phyloP scores from a whole-genome alignment of 2,888 invertebrate species.

The Rhamphomyia laevipes region DNA sequence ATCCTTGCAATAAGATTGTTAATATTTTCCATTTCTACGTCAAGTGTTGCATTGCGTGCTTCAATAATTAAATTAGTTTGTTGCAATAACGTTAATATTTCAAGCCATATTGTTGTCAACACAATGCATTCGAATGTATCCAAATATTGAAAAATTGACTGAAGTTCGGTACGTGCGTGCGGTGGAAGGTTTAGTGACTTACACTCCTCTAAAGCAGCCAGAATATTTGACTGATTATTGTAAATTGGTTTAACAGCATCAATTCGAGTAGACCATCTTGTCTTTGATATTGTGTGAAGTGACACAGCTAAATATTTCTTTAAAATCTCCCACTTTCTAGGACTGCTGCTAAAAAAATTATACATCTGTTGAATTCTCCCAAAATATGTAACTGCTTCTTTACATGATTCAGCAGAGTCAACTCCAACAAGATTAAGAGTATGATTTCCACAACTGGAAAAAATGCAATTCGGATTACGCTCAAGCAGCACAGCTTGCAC shows the following conservation, averaged over 20 bases:
- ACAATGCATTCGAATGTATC: no score
- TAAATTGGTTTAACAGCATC: background rate
- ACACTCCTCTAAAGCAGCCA: background rate
- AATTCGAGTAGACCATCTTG: constrained; percentile 5
- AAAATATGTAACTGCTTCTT: constrained; percentile 1
- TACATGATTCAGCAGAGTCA: background rate
- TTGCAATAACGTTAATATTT: background rate
- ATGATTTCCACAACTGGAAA: constrained; percentile 3
- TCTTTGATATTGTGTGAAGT: background rate
- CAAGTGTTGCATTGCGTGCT: background rate
- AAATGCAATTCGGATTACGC: background rate
- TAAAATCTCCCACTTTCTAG: constrained; percentile 4
- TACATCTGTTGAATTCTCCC: constrained; percentile 3
- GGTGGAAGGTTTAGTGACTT: background rate
- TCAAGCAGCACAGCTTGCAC: background rate
- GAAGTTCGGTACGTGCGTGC: background rate
- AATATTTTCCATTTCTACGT: background rate
- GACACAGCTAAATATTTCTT: background rate
- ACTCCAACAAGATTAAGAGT: constrained; percentile 4
- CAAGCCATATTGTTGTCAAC: background rate
- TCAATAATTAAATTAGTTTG: background rate
- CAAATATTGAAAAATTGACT: background rate
- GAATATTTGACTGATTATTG: background rate
- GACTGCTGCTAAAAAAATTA: constrained; percentile 2
- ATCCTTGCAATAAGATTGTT: background rate